Evolutionary conservation across 2,113 vertebrate species (phyloP).

Genomic region (Pseudorectes ferrugineus): DNA sequence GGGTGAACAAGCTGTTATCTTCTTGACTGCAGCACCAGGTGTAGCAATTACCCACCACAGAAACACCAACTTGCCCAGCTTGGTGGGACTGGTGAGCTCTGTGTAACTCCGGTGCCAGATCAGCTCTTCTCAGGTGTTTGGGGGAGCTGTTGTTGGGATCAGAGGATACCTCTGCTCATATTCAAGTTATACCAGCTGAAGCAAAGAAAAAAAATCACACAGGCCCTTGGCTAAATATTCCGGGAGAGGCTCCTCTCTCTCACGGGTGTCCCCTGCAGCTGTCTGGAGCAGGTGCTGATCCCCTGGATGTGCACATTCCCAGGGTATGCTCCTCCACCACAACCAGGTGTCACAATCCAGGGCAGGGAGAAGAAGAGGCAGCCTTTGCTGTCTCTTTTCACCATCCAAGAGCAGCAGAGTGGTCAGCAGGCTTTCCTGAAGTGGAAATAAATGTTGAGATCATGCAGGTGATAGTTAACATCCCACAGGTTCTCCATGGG

Average conservation of each 20-base stretch:
- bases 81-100: not conserved
- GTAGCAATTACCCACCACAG: not conserved
- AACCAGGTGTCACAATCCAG: not conserved
- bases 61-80: accelerated
- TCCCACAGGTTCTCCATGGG: not conserved
- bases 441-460: not conserved
- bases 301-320: not conserved
- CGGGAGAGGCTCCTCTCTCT: not conserved
- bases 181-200: not conserved
- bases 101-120: not conserved
- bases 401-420: not conserved
- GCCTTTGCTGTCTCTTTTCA: not conserved
- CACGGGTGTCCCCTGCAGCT: not conserved
- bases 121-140: not conserved
- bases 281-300: not conserved
- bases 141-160: not conserved
- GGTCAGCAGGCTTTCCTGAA: not conserved
- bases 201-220: not conserved
- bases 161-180: not conserved
- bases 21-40: not conserved
- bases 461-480: not conserved
- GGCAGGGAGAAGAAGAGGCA: not conserved
- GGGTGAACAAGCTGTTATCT: not conserved
- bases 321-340: not conserved
- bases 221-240: not conserved